phyloP scores from a whole-genome alignment of 2,113 vertebrate species.

The Calypte anna region DNA sequence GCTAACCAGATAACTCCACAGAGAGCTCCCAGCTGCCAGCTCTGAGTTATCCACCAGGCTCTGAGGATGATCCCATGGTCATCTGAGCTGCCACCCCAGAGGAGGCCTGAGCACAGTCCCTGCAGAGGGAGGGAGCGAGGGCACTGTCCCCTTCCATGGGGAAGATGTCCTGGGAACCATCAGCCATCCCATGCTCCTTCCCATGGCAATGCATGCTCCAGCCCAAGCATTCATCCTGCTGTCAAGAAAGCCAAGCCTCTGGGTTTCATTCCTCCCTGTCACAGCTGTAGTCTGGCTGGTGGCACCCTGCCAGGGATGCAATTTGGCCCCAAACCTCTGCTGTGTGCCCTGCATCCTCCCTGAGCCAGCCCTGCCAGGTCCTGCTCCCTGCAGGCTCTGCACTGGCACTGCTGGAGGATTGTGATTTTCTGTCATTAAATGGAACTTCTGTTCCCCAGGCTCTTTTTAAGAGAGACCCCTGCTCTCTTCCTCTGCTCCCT shows the following conservation, averaged over 20 bases:
- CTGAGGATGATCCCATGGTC: neutral
- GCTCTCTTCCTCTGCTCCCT: neutral
- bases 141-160: neutral
- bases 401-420: neutral
- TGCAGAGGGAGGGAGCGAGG: neutral
- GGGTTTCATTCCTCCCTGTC: neutral
- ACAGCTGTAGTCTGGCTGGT: neutral
- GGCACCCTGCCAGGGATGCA: neutral
- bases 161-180: rapidly evolving
- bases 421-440: neutral
- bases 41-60: neutral
- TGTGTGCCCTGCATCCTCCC: neutral
- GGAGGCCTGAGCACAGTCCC: neutral
- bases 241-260: neutral
- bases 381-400: rapidly evolving
- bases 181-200: rapidly evolving
- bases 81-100: neutral
- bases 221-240: neutral
- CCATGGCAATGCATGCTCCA: rapidly evolving
- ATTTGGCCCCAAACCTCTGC: rapidly evolving
- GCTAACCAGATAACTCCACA: rapidly evolving
- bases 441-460: neutral
- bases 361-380: neutral
- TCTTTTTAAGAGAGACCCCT: neutral
- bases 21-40: neutral